Percentiles rank a stretch among this genome's conserved stretches.
Conservation (phyloP, 2,797 vertebrate genomes). For the Delichon dasypus region DNA sequence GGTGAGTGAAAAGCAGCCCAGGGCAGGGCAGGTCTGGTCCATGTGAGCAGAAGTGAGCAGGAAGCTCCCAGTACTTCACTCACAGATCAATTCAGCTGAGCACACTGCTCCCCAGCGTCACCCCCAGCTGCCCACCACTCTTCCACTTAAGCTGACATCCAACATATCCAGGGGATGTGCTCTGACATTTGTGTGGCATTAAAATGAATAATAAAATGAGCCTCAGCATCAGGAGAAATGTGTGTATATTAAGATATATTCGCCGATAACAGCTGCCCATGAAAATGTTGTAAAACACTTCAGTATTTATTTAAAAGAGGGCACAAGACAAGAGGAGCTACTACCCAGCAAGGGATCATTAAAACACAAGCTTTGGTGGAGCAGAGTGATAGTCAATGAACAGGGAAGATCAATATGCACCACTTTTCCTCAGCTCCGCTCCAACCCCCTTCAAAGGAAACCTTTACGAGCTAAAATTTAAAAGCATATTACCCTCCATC, state of each 20-base stretch:
- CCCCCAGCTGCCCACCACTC: neutral
- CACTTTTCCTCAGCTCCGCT: neutral
- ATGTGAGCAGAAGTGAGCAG: fast-evolving
- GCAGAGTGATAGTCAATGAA: neutral
- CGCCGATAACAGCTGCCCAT: neutral
- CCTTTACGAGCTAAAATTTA: neutral
- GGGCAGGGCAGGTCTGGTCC: neutral
- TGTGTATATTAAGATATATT: neutral
- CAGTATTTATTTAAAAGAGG: neutral
- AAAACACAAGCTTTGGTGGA: neutral
- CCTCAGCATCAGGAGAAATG: neutral
- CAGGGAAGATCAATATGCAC: constrained; percentile 9
- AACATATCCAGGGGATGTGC: neutral
- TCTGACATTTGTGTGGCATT: neutral
- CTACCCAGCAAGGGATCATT: neutral
- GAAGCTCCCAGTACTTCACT: neutral
- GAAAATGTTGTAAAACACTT: neutral
- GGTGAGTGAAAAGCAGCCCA: neutral
- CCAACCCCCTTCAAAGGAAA: constrained; percentile 9
- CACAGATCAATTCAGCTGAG: neutral
- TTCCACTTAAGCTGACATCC: neutral
- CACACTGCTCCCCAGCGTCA: fast-evolving
- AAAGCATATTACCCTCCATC: neutral
- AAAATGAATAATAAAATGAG: neutral
- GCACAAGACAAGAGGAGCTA: neutral